phyloP scores from a whole-genome alignment of 2,797 vertebrate species.

The Ctenopoma multispine region DNA sequence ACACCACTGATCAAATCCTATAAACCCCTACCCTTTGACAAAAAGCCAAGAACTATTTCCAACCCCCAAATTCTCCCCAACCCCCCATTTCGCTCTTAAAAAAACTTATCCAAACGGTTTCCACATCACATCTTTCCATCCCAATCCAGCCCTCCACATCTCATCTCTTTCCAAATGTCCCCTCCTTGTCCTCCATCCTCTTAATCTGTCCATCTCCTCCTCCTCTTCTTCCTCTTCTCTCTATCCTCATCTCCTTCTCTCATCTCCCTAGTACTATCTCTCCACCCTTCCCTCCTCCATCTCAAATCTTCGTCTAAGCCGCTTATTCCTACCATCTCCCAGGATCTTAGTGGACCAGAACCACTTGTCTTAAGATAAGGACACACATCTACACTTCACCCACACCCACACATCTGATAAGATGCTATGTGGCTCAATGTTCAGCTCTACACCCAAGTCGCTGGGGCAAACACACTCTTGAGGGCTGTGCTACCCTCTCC shows the following conservation, averaged over 20 bases:
- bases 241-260: conserved; percentile 69
- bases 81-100: conserved; percentile 32
- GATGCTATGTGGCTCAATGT: conserved; percentile 76
- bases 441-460: conserved; percentile 66
- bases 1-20: conserved; percentile 70
- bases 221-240: conserved; percentile 55
- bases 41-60: conserved; percentile 66
- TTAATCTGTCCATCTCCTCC: conserved; percentile 69
- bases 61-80: conserved; percentile 54
- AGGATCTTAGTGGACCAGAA: conserved; percentile 84
- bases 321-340: conserved; percentile 82
- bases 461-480: conserved; percentile 58
- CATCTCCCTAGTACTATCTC: conserved; percentile 70
- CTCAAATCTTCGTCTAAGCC: conserved; percentile 80
- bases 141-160: conserved; percentile 51
- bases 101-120: conserved; percentile 55
- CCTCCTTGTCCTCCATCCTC: conserved; percentile 64
- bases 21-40: conserved; percentile 71
- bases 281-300: conserved; percentile 71
- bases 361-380: conserved; percentile 87
- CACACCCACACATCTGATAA: conserved; percentile 78
- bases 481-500: conserved; percentile 48
- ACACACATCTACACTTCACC: conserved; percentile 54
- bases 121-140: conserved; percentile 65
- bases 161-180: conserved; percentile 72